A percentile compares a stretch with the other conserved stretches of the same genome.
phyloP scores from a whole-genome alignment of 1,140 invertebrate species.

The Drosophila saltans region DNA sequence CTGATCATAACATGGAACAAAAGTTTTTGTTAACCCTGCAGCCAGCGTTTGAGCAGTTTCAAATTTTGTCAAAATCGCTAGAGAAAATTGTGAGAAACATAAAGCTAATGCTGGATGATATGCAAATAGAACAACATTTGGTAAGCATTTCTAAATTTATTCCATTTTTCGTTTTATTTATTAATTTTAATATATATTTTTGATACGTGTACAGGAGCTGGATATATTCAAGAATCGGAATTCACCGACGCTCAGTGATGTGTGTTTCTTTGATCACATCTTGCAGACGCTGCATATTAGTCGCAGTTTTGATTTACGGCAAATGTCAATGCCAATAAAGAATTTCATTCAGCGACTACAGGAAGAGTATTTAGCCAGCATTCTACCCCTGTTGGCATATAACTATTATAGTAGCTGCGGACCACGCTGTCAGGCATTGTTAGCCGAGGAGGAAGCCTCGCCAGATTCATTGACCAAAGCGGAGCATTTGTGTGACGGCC shows the following conservation, averaged over 20 bases:
- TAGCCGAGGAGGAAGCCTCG: neutral
- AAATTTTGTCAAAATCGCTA: slow-evolving; percentile 27
- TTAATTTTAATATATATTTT: neutral
- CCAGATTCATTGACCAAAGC: slow-evolving; percentile 20
- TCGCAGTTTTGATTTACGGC: slow-evolving; percentile 45
- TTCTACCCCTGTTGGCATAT: slow-evolving; percentile 39
- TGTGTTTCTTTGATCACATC: slow-evolving; percentile 56
- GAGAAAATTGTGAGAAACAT: slow-evolving; percentile 26
- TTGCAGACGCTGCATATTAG: slow-evolving; percentile 41
- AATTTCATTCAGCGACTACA: slow-evolving; percentile 42
- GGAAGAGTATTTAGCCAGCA: slow-evolving; percentile 35
- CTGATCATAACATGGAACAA: slow-evolving; percentile 13
- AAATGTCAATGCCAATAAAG: slow-evolving; percentile 42
- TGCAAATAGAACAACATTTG: slow-evolving; percentile 46
- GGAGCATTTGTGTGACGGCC: slow-evolving; percentile 46
- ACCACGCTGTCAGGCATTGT: slow-evolving; percentile 25
- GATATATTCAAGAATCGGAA: slow-evolving; percentile 34
- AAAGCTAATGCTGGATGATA: slow-evolving; percentile 50
- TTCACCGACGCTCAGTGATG: slow-evolving; percentile 24
- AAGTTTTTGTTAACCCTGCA: slow-evolving; percentile 45
- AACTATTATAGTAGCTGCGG: slow-evolving; percentile 35
- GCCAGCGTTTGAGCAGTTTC: slow-evolving; percentile 45
- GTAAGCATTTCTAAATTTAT: slow-evolving; percentile 18
- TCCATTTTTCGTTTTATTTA: neutral
- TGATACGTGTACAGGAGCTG: slow-evolving; percentile 24